phyloP scores from a whole-genome alignment of 1,140 invertebrate genomes.

The Paraescarpia echinospica region DNA sequence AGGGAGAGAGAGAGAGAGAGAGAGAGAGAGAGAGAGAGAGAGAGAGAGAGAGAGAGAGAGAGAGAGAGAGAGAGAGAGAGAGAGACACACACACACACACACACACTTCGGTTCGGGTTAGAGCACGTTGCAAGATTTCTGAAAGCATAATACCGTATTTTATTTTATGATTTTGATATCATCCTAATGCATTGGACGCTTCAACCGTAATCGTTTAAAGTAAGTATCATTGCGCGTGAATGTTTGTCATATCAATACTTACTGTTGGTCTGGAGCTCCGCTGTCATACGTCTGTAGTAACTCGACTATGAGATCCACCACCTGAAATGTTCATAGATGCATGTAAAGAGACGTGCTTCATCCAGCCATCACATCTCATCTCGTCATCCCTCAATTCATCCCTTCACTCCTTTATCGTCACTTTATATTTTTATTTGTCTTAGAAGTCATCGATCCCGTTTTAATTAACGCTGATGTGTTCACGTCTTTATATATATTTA shows the following conservation, averaged over 20 bases:
- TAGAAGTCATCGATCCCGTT: too few relatives aligned
- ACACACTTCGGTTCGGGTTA: neutral
- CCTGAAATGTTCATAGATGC: neutral
- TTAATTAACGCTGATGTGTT: too few relatives aligned
- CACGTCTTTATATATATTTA: too few relatives aligned
- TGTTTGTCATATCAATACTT: neutral
- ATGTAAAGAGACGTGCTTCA: neutral
- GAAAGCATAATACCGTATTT: too few relatives aligned
- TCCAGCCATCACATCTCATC: neutral
- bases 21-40: too few relatives aligned
- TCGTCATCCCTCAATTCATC: neutral
- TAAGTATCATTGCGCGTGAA: neutral
- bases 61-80: too few relatives aligned
- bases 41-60: too few relatives aligned
- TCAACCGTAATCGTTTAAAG: neutral
- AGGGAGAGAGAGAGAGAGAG: too few relatives aligned
- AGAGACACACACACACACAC: neutral
- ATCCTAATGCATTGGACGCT: neutral
- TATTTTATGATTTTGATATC: neutral
- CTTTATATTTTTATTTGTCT: too few relatives aligned
- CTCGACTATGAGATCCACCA: constrained; percentile 28
- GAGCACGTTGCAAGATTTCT: too few relatives aligned
- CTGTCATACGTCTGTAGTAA: constrained; percentile 17
- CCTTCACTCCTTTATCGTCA: neutral
- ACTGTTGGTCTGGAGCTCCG: neutral